These are phyloP conservation scores for Nibea albiflora DNA, from an alignment of 2,113 vertebrate species.

Conservation along the genomic window DNA sequence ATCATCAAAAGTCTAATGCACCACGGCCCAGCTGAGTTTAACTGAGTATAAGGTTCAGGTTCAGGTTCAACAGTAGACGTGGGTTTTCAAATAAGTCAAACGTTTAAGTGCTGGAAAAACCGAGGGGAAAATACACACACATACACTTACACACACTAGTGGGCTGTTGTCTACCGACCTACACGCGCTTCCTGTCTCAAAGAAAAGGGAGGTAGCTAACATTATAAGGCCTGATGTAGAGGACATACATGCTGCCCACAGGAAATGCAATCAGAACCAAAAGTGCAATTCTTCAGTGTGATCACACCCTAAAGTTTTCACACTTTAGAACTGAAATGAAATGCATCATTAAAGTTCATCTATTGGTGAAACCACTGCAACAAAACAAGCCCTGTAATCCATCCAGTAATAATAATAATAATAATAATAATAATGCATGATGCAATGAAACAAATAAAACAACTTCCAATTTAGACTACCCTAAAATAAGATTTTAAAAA, in stretches of 20 bases:
- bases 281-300: neutral
- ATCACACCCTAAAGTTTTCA: neutral
- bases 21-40: neutral
- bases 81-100: neutral
- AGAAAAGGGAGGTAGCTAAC: slow-evolving; percentile 7
- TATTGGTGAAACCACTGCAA: neutral
- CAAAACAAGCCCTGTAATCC: neutral
- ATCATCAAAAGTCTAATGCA: too few relatives aligned
- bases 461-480: neutral
- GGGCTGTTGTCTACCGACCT: slow-evolving; percentile 46
- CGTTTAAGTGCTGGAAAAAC: neutral
- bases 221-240: neutral
- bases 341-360: neutral
- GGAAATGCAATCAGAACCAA: neutral
- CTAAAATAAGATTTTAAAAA: neutral
- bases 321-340: neutral
- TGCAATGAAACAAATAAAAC: neutral
- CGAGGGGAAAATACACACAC: slow-evolving; percentile 29
- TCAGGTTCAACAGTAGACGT: neutral
- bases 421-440: too few relatives aligned
- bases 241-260: slow-evolving; percentile 37
- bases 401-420: neutral
- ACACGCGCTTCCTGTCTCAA: slow-evolving; percentile 69
- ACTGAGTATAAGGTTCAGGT: neutral
- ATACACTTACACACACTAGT: slow-evolving; percentile 3